Evolutionary conservation across 2,797 vertebrate genomes (phyloP).

Genomic region (Scolopax bukidnonensis): DNA sequence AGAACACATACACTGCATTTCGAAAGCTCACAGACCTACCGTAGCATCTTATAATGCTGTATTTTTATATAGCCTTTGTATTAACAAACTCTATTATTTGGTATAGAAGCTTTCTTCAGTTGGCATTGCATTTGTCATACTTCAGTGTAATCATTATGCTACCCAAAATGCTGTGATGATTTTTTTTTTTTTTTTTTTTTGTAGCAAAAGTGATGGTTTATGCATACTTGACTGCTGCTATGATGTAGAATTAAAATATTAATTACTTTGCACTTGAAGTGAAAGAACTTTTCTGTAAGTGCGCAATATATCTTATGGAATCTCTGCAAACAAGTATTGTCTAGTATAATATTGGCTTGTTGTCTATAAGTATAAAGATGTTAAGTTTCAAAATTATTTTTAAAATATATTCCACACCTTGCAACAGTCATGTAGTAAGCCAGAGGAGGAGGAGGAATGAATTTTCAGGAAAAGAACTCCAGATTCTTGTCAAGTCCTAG

Average conservation of each 20-base stretch:
- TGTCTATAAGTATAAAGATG: not conserved
- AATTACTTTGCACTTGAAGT: constrained; percentile 47
- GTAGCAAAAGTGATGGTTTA: constrained; percentile 41
- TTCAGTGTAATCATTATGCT: constrained; percentile 44
- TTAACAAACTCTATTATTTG: not conserved
- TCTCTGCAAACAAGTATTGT: constrained; percentile 13
- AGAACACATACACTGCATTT: not conserved
- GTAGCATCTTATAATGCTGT: not conserved
- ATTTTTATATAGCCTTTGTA: constrained; percentile 38
- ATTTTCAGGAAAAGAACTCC: constrained; percentile 9
- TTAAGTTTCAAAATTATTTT: constrained; percentile 33
- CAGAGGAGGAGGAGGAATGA: constrained; percentile 10
- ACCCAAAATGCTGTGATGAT: constrained; percentile 23
- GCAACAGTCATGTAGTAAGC: constrained; percentile 42
- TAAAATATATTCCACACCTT: constrained; percentile 1
- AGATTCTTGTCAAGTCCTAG: not conserved
- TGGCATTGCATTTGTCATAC: constrained; percentile 28
- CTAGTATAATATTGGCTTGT: not conserved
- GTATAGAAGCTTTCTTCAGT: not conserved
- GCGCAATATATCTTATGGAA: not conserved
- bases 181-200: not conserved
- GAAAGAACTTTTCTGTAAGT: constrained; percentile 26
- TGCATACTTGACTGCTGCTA: constrained; percentile 28
- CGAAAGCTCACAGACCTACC: not conserved
- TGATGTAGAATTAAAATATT: constrained; percentile 35